Evolutionary conservation across 2,113 vertebrate genomes (phyloP).

Genomic region (Malaclemys terrapin): DNA sequence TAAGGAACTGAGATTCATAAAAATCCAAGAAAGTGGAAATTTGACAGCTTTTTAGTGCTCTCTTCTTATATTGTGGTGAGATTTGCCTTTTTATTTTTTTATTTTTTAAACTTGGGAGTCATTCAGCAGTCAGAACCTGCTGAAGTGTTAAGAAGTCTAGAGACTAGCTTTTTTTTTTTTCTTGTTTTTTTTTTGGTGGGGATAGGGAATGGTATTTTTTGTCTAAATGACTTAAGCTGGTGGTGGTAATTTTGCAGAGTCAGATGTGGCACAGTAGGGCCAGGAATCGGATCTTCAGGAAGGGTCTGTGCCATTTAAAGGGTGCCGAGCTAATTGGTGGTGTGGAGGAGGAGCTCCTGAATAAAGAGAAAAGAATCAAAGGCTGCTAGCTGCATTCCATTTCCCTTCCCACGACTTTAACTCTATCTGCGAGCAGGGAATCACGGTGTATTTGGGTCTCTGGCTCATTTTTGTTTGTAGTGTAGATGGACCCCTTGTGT

Average conservation of each 20-base stretch:
- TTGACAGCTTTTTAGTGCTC: background rate
- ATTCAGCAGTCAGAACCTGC: background rate
- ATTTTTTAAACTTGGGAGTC: background rate
- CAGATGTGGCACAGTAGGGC: background rate
- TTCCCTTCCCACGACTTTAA: background rate
- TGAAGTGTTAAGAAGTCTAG: background rate
- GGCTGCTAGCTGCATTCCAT: background rate
- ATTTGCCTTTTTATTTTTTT: too few relatives aligned
- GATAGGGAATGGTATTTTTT: background rate
- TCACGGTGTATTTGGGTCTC: background rate
- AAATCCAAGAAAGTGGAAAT: background rate
- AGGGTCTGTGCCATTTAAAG: background rate
- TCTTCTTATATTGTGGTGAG: background rate
- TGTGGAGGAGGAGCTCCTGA: background rate
- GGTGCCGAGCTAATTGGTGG: background rate
- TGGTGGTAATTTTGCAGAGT: background rate
- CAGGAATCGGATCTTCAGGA: background rate
- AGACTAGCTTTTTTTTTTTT: background rate
- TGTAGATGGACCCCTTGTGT: background rate
- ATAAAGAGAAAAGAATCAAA: background rate
- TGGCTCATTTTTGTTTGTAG: background rate
- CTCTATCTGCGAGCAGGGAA: background rate
- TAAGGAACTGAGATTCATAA: background rate
- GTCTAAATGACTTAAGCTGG: background rate
- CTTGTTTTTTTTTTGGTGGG: background rate